Evolutionary conservation across 2,797 vertebrate species (phyloP), one percentile per base, ranked within the genome.

Genomic region (Peromyscus aztecus): DNA sequence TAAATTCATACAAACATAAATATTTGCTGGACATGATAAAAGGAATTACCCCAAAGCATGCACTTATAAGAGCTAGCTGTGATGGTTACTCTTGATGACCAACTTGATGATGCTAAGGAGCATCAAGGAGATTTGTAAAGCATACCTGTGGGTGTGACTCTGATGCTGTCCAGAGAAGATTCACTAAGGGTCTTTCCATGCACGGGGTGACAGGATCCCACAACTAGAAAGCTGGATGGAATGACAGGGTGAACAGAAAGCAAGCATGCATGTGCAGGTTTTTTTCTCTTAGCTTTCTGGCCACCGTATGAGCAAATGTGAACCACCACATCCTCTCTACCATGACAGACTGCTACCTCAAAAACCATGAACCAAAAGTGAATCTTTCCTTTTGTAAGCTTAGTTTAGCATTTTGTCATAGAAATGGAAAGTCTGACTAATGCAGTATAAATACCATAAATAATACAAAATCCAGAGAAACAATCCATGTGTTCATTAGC

Each of bases 11-110:
- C 4, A 85, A 71, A 10, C 23, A 17, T 85, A 43, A 69, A 19
- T 67, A 31, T 91, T 90, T 87, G 43, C 43, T 77, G 87, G 86
- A 23, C 65, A 91, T 89, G 83, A 71, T 29, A 87, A 89, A 81
- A 95, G n/a, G 91, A 94, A 90, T 52, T 24, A 84, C 12, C 31
- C 63, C 10, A 49, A 96, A 89, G 5, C 77, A 37, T 59, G 71
- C 16, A 91, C 59, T 89, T 92, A 46, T 10, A 76, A 89, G 83
- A 89, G 40, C 4, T 86, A 40, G 87, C 24, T 65, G 34, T 43
- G 27, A 59, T 34, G 6, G n/a, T 73, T 67, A 73, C 27, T 88
- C 52, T 31, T 16, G 29, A 76, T 76, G 37, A 37, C 29, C 14
- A 89, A 34, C 19, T 89, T 43, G 37, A 23, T 46, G 12, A 4